Conservation (phyloP, 2,113 vertebrate genomes). For the Plectropomus leopardus region DNA sequence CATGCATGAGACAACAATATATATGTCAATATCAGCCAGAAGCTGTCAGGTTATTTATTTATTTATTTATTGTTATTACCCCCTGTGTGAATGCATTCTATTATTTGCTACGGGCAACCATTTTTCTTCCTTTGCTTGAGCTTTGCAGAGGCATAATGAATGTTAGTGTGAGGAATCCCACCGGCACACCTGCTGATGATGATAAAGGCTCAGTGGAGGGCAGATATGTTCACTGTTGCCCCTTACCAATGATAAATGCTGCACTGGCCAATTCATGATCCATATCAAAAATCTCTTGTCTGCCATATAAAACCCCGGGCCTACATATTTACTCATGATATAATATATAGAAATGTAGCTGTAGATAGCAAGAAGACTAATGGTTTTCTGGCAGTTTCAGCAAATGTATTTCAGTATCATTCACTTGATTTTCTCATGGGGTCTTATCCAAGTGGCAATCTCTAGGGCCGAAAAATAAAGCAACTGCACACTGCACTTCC, state of each 20-base stretch:
- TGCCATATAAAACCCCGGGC: background rate
- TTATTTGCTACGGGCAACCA: conserved; percentile 55
- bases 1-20: conserved; percentile 60
- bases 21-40: conserved; percentile 59
- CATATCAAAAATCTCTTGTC: conserved; percentile 14
- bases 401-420: background rate
- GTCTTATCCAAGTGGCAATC: background rate
- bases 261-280: conserved; percentile 18
- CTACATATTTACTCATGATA: background rate
- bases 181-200: conserved; percentile 62
- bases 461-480: too few relatives aligned
- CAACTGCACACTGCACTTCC: too few relatives aligned
- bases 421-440: background rate
- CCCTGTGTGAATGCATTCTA: conserved; percentile 42
- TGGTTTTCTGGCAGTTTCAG: background rate
- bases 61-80: conserved; percentile 54
- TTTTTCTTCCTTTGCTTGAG: conserved; percentile 66
- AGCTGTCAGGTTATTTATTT: conserved; percentile 52
- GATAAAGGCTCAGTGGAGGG: conserved; percentile 63
- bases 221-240: conserved; percentile 24
- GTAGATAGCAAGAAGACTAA: conserved; percentile 7
- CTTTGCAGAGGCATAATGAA: conserved; percentile 62
- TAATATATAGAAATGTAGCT: background rate
- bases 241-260: conserved; percentile 27
- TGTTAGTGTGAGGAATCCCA: conserved; percentile 47